Percentiles rank a stretch among this genome's conserved stretches.
phyloP scores from a whole-genome alignment of 2,113 vertebrate species.

The Porphyrio hochstetteri region DNA sequence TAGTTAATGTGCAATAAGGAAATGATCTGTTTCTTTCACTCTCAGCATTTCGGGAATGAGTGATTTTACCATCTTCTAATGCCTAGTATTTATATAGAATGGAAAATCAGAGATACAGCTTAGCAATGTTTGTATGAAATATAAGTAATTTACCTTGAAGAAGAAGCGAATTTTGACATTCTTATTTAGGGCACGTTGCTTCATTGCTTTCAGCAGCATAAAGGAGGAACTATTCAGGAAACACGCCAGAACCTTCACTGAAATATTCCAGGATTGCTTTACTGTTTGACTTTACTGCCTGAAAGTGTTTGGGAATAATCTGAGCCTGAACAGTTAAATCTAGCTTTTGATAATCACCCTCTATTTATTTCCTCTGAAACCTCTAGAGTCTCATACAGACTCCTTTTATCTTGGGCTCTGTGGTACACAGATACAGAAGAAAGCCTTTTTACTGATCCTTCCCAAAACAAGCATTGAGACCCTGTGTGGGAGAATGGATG shows the following conservation, averaged over 20 bases:
- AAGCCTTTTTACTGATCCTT: constrained; percentile 33
- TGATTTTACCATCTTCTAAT: neutral
- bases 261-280: constrained; percentile 20
- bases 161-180: neutral
- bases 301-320: neutral
- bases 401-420: constrained; percentile 42
- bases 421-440: neutral
- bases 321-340: constrained; percentile 21
- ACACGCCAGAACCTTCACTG: neutral
- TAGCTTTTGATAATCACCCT: constrained; percentile 10
- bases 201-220: neutral
- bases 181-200: neutral
- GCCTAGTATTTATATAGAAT: neutral
- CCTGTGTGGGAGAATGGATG: neutral
- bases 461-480: constrained; percentile 12
- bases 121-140: constrained; percentile 7
- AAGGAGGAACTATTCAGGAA: neutral
- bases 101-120: neutral
- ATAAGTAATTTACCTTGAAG: neutral
- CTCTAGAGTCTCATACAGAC: neutral
- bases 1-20: neutral
- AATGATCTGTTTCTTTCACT: neutral
- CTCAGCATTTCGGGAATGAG: neutral
- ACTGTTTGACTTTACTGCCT: constrained; percentile 18
- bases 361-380: constrained; percentile 24